Conservation (phyloP, 1,140 invertebrate species). For the Druon quercuslanigerum region DNA sequence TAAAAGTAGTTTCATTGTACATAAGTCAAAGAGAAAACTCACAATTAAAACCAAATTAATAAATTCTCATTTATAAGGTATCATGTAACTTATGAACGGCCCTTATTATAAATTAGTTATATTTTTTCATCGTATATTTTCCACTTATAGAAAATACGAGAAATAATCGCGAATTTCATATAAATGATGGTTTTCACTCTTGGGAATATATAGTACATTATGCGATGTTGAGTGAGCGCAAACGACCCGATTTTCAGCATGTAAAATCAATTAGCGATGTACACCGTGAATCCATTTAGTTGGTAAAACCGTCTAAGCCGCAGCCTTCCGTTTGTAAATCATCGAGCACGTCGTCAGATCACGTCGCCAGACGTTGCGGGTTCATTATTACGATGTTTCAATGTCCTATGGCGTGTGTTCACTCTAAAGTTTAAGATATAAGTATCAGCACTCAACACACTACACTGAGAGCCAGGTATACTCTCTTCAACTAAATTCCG, state of each 20-base stretch:
- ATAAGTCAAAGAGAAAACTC: too few relatives aligned
- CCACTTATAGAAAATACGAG: neutral
- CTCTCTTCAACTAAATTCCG: too few relatives aligned
- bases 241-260: neutral
- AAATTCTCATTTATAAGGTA: too few relatives aligned
- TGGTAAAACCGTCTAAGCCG: neutral
- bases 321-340: neutral
- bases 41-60: too few relatives aligned
- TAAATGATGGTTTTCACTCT: neutral
- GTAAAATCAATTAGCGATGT: conserved; percentile 15
- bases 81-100: too few relatives aligned
- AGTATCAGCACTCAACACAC: too few relatives aligned
- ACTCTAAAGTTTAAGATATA: neutral
- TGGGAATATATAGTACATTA: neutral
- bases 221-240: neutral
- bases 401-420: neutral
- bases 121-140: neutral
- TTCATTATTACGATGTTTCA: conserved; percentile 2
- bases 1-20: too few relatives aligned
- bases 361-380: neutral
- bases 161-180: neutral
- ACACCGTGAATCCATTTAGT: conserved; percentile 6
- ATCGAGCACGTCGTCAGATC: neutral
- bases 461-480: too few relatives aligned
- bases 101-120: too few relatives aligned